phyloP scores from a whole-genome alignment of 2,888 invertebrate genomes.

The Brachypterus glaber region DNA sequence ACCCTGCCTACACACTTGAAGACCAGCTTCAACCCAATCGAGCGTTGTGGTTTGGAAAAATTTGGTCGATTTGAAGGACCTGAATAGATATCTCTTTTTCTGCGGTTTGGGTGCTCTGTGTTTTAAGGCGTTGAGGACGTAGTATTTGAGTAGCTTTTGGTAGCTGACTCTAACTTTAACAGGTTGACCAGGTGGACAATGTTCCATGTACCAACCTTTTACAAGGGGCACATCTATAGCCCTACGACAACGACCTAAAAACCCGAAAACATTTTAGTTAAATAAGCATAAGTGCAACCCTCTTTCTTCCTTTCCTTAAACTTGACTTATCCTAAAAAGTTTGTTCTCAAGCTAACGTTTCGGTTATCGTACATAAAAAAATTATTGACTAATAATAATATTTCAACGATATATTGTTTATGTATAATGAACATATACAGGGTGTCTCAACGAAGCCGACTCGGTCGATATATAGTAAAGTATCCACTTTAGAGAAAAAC shows the following conservation, averaged over 20 bases:
- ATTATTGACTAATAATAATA: no score
- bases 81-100: slow-evolving; percentile 94
- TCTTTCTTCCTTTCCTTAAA: no score
- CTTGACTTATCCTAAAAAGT: no score
- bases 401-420: no score
- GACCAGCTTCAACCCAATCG: slow-evolving; percentile 99
- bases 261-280: no score
- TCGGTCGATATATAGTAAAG: no score
- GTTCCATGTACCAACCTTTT: slow-evolving; percentile 94
- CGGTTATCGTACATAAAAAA: no score
- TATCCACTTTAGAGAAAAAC: no score
- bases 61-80: slow-evolving; percentile 99
- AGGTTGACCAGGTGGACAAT: slow-evolving; percentile 90
- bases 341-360: no score
- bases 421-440: no score
- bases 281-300: no score
- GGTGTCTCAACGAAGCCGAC: no score
- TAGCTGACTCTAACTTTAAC: slow-evolving; percentile 99
- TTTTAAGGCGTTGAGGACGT: slow-evolving; percentile 94
- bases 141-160: slow-evolving; percentile 97
- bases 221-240: slow-evolving; percentile 97
- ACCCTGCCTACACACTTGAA: slow-evolving; percentile 97
- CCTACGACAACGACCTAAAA: slow-evolving; percentile 71
- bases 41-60: slow-evolving; percentile 99
- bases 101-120: slow-evolving; percentile 97